A percentile compares a stretch with the other conserved stretches of the same genome.
Conservation (phyloP, 2,113 vertebrate genomes). For the Tetrax tetrax region DNA sequence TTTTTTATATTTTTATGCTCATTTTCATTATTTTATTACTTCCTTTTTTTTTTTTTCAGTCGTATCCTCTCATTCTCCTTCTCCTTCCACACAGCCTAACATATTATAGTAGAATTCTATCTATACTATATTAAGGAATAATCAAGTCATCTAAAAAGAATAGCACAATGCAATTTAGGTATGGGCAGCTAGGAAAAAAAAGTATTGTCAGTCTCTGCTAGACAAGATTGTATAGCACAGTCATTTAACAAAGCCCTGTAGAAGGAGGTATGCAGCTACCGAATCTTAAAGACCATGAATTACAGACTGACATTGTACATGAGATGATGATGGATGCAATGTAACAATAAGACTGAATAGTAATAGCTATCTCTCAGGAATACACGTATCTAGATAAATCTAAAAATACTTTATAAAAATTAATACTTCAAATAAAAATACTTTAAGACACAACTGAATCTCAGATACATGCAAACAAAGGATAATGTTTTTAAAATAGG, state of each 20-base stretch:
- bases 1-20: conserved; percentile 50
- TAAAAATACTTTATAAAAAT: background rate
- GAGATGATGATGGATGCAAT: background rate
- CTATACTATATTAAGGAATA: background rate
- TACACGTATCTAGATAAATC: background rate
- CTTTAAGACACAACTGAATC: background rate
- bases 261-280: background rate
- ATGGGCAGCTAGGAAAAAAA: background rate
- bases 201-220: background rate
- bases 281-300: background rate
- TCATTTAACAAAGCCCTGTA: background rate
- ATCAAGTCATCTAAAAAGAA: background rate
- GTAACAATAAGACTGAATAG: background rate
- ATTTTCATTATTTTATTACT: conserved; percentile 37
- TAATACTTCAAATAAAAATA: background rate
- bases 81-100: background rate
- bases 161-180: background rate
- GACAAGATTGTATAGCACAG: background rate
- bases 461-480: background rate
- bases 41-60: background rate
- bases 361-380: background rate
- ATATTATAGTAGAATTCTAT: background rate
- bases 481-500: too few relatives aligned
- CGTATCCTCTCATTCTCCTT: background rate
- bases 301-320: background rate